Evolutionary conservation across 2,888 invertebrate species (phyloP).

Genomic region (Chaitophorus viminalis): DNA sequence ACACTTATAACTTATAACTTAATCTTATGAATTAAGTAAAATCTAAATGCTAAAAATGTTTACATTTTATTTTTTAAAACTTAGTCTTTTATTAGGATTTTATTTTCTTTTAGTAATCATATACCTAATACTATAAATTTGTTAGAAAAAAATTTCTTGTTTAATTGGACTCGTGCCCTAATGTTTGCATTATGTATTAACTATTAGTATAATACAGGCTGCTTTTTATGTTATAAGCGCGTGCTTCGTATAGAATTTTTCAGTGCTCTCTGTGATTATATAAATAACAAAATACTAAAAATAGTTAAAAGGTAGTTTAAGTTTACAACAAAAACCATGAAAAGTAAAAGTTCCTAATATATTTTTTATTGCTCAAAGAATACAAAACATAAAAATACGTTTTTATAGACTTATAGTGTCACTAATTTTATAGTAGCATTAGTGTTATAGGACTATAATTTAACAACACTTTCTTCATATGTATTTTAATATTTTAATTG

Average conservation of each 20-base stretch:
- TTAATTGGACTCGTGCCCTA: constrained; percentile 20
- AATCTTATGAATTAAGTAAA: neutral
- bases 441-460: no score
- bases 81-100: neutral
- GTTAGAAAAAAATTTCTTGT: neutral
- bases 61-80: neutral
- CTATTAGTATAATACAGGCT: neutral
- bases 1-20: neutral
- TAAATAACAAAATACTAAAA: constrained; percentile 30
- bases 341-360: neutral
- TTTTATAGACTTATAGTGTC: no score
- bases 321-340: neutral
- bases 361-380: neutral
- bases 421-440: no score
- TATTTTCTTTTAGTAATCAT: neutral
- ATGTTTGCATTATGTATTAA: neutral
- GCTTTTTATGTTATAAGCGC: neutral
- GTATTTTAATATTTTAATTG: no score
- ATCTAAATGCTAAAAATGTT: neutral
- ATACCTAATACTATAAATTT: neutral
- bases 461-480: no score
- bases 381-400: no score
- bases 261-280: neutral
- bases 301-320: constrained; percentile 16
- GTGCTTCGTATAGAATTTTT: constrained; percentile 8